Conservation (phyloP, 2,113 vertebrate genomes). For the Lepisosteus osseus region DNA sequence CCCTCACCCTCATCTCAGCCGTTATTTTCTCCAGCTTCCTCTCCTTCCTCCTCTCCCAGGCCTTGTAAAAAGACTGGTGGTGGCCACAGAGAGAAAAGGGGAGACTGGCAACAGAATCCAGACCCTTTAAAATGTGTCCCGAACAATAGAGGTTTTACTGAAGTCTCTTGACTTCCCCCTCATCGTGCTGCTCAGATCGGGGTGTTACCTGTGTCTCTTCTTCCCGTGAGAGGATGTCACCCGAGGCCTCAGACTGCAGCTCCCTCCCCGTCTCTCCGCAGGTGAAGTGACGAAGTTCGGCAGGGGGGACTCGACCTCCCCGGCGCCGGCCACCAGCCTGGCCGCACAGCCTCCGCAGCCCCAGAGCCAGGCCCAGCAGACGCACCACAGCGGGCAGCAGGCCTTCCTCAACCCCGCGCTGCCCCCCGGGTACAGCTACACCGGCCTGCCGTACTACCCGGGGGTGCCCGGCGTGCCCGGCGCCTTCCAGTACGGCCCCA, state of each 20-base stretch:
- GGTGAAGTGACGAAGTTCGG: slow-evolving; percentile 94
- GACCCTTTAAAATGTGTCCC: no score
- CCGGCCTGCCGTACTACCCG: slow-evolving; percentile 90
- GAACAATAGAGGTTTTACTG: not conserved
- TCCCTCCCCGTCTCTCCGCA: slow-evolving; percentile 38
- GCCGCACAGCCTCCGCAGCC: slow-evolving; percentile 79
- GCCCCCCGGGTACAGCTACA: slow-evolving; percentile 93
- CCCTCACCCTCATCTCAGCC: not conserved
- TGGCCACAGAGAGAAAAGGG: no score
- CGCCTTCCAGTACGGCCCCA: slow-evolving; percentile 91
- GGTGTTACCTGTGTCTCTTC: not conserved
- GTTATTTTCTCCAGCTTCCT: not conserved
- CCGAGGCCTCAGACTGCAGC: no score
- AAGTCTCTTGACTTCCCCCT: not conserved
- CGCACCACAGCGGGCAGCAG: slow-evolving; percentile 84
- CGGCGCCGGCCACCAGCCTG: slow-evolving; percentile 82
- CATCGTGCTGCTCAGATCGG: no score
- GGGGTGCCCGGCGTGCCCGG: slow-evolving; percentile 84
- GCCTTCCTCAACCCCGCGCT: slow-evolving; percentile 86
- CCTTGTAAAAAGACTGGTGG: no score
- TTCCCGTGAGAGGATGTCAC: not conserved
- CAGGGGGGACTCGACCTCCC: slow-evolving; percentile 87
- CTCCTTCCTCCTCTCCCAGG: not conserved
- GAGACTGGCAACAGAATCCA: no score
- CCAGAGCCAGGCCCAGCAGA: slow-evolving; percentile 79